Evolutionary conservation across 2,113 vertebrate species (phyloP).

Genomic region (Tenrec ecaudatus): DNA sequence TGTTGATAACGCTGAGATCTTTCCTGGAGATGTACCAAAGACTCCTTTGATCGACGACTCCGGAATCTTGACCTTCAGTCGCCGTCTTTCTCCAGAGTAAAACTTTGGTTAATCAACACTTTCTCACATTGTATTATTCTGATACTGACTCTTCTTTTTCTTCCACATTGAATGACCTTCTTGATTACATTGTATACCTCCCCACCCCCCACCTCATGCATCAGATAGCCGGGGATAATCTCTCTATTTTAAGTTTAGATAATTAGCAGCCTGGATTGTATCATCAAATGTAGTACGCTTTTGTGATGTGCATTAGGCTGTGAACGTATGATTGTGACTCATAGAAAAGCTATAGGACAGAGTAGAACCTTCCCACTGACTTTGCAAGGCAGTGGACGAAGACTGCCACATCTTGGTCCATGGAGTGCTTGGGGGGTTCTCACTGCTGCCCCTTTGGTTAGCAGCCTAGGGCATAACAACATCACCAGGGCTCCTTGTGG

Average conservation of each 20-base stretch:
- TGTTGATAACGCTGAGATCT: neutral
- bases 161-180: neutral
- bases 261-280: neutral
- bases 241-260: neutral
- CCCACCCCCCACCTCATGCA: too few relatives aligned
- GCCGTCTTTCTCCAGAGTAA: neutral
- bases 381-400: neutral
- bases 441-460: neutral
- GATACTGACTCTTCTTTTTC: neutral
- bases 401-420: neutral
- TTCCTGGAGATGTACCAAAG: neutral
- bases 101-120: neutral
- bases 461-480: neutral
- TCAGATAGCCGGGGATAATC: neutral
- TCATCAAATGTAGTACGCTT: neutral
- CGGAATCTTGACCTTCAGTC: neutral
- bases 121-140: neutral
- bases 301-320: neutral
- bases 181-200: neutral
- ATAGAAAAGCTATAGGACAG: neutral
- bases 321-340: neutral
- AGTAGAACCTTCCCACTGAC: neutral
- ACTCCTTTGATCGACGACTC: neutral
- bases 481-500: neutral
- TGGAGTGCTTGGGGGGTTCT: neutral